phyloP scores from a whole-genome alignment of 2,888 invertebrate species.

The Cistogaster globosa region DNA sequence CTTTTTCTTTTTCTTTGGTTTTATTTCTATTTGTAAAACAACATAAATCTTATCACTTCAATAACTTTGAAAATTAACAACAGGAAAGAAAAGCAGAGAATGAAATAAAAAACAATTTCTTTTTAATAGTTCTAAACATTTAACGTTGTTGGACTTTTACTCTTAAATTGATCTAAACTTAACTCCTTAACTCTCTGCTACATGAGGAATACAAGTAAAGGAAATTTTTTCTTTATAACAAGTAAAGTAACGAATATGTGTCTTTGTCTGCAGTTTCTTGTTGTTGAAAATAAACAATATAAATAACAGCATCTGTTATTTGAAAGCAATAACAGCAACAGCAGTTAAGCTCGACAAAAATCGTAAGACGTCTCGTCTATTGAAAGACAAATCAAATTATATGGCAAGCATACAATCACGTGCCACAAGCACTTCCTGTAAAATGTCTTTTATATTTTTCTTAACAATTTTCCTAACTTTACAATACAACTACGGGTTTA shows the following conservation, averaged over 20 bases:
- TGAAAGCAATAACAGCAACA: constrained; percentile 42
- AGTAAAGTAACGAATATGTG: constrained; percentile 10
- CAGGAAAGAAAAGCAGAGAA: not conserved
- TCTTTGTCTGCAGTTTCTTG: constrained; percentile 31
- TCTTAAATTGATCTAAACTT: constrained; percentile 12
- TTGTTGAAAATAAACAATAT: constrained; percentile 64
- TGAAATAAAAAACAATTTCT: not conserved
- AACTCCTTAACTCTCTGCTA: constrained; percentile 24
- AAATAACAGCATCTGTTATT: constrained; percentile 68
- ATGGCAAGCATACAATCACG: constrained; percentile 72
- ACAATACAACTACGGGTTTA: not conserved
- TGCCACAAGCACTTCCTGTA: constrained; percentile 72
- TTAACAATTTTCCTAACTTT: constrained; percentile 25
- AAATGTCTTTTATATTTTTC: constrained; percentile 68
- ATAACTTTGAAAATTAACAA: constrained; percentile 48
- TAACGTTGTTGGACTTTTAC: constrained; percentile 23
- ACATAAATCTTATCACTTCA: constrained; percentile 71
- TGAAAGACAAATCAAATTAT: constrained; percentile 70
- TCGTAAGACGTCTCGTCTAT: constrained; percentile 59
- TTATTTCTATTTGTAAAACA: constrained; percentile 59
- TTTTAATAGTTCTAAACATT: constrained; percentile 44
- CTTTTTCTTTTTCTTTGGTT: constrained; percentile 14
- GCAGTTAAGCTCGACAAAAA: constrained; percentile 27
- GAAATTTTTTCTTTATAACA: constrained; percentile 36
- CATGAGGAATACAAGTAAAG: not conserved